Percentiles rank a stretch among this genome's conserved stretches.
Conservation (phyloP, 2,888 invertebrate species). For the Sepioteuthis lessoniana region DNA sequence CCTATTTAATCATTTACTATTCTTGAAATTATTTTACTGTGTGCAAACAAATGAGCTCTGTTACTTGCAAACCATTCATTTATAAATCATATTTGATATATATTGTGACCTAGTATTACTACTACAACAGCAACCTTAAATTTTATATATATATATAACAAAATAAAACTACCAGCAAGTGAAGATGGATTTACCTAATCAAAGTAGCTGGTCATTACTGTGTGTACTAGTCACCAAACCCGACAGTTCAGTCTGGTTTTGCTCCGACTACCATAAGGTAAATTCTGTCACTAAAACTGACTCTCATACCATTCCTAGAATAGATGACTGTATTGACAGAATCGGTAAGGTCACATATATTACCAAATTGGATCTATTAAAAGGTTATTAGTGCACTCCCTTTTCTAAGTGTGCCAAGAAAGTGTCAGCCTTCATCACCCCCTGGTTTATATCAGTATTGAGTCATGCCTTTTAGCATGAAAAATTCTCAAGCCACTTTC, state of each 20-base stretch:
- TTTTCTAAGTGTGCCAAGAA: conserved; percentile 50
- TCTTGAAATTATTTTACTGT: too few relatives aligned
- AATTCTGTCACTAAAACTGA: conserved; percentile 52
- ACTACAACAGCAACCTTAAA: too few relatives aligned
- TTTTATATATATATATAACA: too few relatives aligned
- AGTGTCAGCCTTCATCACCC: conserved; percentile 52
- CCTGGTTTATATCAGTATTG: conserved; percentile 50
- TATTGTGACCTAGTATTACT: too few relatives aligned
- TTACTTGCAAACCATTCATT: too few relatives aligned
- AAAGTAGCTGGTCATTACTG: conserved; percentile 50
- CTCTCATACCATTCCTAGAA: conserved; percentile 50
- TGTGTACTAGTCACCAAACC: conserved; percentile 47
- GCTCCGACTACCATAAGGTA: conserved; percentile 52
- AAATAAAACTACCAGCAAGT: too few relatives aligned
- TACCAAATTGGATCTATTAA: conserved; percentile 54
- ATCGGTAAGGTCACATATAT: conserved; percentile 53
- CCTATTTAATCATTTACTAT: too few relatives aligned
- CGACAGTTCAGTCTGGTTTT: conserved; percentile 40
- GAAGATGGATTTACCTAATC: too few relatives aligned
- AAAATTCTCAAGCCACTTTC: conserved; percentile 49
- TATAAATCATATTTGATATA: too few relatives aligned
- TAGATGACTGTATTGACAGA: conserved; percentile 54
- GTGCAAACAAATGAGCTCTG: too few relatives aligned
- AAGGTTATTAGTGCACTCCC: conserved; percentile 53
- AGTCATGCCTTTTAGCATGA: conserved; percentile 52